Base-by-base conservation (phyloP, 2,113 vertebrate genomes). In the Tamias sibiricus region DNA sequence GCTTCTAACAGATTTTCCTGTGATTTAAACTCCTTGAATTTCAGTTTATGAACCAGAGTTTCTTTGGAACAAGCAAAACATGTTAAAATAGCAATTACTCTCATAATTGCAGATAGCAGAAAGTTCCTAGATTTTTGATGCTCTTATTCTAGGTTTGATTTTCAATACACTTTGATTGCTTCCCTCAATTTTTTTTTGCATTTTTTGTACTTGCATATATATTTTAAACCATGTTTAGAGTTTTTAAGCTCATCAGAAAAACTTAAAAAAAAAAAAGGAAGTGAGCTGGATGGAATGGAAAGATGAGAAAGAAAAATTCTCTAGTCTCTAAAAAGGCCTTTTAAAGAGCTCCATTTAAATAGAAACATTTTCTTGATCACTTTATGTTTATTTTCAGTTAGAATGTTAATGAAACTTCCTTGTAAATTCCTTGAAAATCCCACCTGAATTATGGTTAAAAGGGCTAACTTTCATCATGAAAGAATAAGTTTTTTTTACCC, bases 1-100 rank as follows among this genome's bases (percentile, higher is more conserved):
- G 90, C 96, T 97, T 97, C 75, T 97, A 83, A 94, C 98, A 98
- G 97, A 95, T 97, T 98, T 98, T 82, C 82, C 97, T 97, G 98
- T 98, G 98, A 99, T 98, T 98, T 98, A 98, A 98, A 98, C 94
- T 95, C 94, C 87, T 95, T 97, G 96, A 98, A 98, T 98, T 98
- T 98, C 97, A 98, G 82, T 95, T 98, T 98, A 98, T 52, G 76
- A 98, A 97, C 97, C 30, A 87, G 94, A 97, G 91, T 98, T 98
- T 98, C 98, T 98, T 94, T 95, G 96, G 94, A 98, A 98, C 96
- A 98, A 98, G 97, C 87, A 98, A 98, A 98, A 98, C 97, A 98
- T 98, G 98, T 98, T 98, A 98, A 98, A 99, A 99, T 98, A 98
- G 98, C 98, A 99, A 98, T 99, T 98, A 98, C 97, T 94, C 89